Evolutionary conservation across 2,797 vertebrate species (phyloP).

Genomic region (Mus spretus): DNA sequence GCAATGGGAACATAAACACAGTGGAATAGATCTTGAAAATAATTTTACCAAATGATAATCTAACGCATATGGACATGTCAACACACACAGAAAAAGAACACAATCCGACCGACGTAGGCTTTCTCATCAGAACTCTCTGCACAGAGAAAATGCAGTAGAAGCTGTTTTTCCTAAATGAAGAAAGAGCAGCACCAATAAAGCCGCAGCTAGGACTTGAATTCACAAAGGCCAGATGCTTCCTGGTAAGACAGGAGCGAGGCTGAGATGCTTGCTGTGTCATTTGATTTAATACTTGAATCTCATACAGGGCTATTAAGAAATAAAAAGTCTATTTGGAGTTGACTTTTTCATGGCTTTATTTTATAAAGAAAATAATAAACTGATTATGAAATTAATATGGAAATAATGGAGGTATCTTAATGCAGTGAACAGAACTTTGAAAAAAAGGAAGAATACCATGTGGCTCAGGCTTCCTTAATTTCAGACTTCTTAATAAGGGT

Average conservation of each 20-base stretch:
- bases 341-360: neutral
- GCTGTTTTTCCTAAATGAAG: neutral
- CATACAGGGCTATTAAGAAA: neutral
- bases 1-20: neutral
- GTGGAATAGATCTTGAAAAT: neutral
- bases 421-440: constrained; percentile 10
- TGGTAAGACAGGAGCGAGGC: neutral
- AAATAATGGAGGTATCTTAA: constrained; percentile 40
- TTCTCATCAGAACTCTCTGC: neutral
- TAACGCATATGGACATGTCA: neutral
- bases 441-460: neutral
- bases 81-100: neutral
- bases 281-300: neutral
- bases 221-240: neutral
- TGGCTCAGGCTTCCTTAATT: neutral
- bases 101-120: neutral
- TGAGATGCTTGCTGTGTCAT: neutral
- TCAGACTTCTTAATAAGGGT: neutral
- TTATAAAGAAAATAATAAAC: neutral
- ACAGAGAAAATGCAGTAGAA: neutral
- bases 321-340: neutral
- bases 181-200: neutral
- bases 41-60: neutral
- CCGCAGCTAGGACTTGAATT: neutral
- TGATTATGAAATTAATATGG: neutral